Percentiles rank a stretch among this genome's conserved stretches.
Conservation (phyloP, 2,113 vertebrate genomes). For the mouse (Mus musculus) region DNA sequence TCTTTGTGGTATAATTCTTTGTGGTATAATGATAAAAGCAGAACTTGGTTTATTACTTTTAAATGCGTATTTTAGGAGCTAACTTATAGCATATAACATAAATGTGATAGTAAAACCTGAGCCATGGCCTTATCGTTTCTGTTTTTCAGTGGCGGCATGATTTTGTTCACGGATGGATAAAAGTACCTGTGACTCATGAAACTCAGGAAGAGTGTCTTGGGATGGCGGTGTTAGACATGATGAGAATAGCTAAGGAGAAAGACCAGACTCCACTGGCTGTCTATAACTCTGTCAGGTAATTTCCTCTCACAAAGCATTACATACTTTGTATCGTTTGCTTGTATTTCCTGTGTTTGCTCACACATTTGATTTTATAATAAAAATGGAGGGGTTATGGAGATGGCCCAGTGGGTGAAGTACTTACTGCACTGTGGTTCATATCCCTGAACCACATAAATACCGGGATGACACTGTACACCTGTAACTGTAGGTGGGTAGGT, state of each 20-base stretch:
- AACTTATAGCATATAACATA: neutral
- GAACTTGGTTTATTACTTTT: neutral
- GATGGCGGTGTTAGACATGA: conserved; percentile 98
- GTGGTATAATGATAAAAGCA: neutral
- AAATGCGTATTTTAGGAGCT: conserved; percentile 53
- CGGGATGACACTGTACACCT: neutral
- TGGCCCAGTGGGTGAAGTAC: neutral
- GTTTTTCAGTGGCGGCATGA: conserved; percentile 93
- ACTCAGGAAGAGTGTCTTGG: conserved; percentile 98
- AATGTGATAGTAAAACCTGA: conserved; percentile 15
- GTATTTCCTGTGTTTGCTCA: conserved; percentile 19
- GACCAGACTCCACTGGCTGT: conserved; percentile 92
- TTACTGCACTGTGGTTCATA: neutral
- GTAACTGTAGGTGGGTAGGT: neutral
- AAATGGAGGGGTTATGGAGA: neutral
- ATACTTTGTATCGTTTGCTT: conserved; percentile 27
- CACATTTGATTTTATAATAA: conserved; percentile 42
- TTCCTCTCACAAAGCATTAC: neutral
- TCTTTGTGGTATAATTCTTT: conserved; percentile 32
- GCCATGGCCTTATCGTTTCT: conserved; percentile 65
- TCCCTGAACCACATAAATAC: neutral
- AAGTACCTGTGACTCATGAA: conserved; percentile 93
- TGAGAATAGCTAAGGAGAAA: conserved; percentile 96
- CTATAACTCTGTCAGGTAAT: conserved; percentile 94
- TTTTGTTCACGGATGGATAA: conserved; percentile 92